A percentile compares a stretch with the other conserved stretches of the same genome.
Evolutionary conservation across 2,113 vertebrate genomes (phyloP).

Genomic region (Chloropsis hardwickii): DNA sequence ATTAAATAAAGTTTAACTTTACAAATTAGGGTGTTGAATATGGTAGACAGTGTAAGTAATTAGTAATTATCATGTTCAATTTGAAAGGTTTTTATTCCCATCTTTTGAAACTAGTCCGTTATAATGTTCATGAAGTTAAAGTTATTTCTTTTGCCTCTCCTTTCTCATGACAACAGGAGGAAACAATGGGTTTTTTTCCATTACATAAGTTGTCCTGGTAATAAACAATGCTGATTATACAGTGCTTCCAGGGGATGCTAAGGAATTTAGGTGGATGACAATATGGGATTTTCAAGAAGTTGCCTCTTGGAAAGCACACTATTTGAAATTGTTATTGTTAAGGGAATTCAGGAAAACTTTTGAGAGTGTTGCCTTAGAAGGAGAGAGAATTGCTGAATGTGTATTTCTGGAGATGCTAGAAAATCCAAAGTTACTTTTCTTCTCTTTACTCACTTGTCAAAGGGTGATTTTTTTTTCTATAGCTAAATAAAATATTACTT

Average conservation of each 20-base stretch:
- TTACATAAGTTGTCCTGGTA: background rate
- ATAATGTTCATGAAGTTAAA: background rate
- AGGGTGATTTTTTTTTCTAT: background rate
- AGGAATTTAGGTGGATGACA: background rate
- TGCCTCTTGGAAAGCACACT: background rate
- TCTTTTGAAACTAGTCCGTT: background rate
- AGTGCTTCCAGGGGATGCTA: background rate
- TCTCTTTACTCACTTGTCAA: background rate
- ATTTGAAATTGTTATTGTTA: background rate
- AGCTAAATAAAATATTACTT: background rate
- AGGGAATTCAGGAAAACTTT: background rate
- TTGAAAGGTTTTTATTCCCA: background rate
- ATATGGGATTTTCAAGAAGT: background rate
- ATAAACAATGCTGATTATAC: background rate
- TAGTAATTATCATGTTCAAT: background rate
- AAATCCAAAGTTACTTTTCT: background rate
- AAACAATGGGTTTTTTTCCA: background rate
- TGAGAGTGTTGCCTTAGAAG: background rate
- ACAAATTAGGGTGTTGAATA: background rate
- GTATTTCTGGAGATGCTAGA: background rate
- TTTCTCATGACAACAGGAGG: background rate
- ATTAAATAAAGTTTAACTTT: background rate
- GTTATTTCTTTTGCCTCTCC: background rate
- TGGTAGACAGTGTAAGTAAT: background rate
- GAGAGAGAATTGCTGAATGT: background rate